phyloP scores from a whole-genome alignment of 1,140 invertebrate species.

The Rhynchophorus ferrugineus region DNA sequence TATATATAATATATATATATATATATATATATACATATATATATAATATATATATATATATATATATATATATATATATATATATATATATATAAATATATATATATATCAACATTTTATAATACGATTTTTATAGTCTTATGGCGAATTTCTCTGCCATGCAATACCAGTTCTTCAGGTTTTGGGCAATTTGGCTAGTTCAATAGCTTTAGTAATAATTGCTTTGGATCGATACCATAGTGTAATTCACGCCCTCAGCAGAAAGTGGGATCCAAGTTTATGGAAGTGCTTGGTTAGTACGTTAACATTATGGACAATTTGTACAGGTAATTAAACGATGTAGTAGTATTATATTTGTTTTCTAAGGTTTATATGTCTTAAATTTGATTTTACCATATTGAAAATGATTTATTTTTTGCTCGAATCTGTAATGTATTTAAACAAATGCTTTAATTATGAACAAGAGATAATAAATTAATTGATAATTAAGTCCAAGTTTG shows the following conservation, averaged over 20 bases:
- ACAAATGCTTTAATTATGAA: too few relatives aligned
- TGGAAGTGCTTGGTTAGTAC: slow-evolving; percentile 30
- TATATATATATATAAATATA: slow-evolving; percentile 4
- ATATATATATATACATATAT: too few relatives aligned
- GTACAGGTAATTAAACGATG: slow-evolving; percentile 23
- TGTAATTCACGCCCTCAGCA: slow-evolving; percentile 37
- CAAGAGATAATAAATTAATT: too few relatives aligned
- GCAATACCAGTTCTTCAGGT: slow-evolving; percentile 46
- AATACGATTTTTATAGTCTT: slow-evolving; percentile 23
- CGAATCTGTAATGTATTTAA: too few relatives aligned
- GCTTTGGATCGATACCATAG: slow-evolving; percentile 47
- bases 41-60: too few relatives aligned
- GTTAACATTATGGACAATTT: slow-evolving; percentile 36
- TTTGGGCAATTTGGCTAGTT: slow-evolving; percentile 44
- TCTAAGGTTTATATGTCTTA: too few relatives aligned
- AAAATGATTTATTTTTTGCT: too few relatives aligned
- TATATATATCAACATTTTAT: not conserved
- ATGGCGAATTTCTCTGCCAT: slow-evolving; percentile 42
- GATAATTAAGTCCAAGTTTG: too few relatives aligned
- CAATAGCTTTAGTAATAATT: slow-evolving; percentile 45
- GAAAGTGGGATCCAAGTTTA: slow-evolving; percentile 41
- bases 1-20: too few relatives aligned
- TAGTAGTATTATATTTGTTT: too few relatives aligned
- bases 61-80: too few relatives aligned
- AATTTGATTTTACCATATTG: too few relatives aligned